Conservation (phyloP, 37 sponge, comb jelly and placozoan species). For the Agelas oroides region DNA sequence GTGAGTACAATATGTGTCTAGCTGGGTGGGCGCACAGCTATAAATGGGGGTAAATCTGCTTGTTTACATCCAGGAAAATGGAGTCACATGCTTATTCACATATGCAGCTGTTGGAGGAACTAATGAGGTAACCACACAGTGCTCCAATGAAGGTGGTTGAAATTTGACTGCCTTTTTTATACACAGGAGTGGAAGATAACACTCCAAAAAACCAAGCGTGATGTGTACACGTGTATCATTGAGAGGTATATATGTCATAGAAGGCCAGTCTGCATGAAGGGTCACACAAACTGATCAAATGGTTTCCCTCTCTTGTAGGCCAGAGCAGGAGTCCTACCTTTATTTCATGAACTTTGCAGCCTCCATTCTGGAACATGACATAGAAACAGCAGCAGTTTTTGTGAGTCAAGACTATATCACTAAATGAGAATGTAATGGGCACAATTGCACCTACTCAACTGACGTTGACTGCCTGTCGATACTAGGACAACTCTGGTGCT, state of each 20-base stretch:
- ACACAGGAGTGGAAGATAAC: constrained; percentile 56
- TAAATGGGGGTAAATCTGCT: not conserved
- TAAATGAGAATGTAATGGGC: not conserved
- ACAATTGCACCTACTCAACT: too few relatives aligned
- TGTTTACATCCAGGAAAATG: constrained; percentile 36
- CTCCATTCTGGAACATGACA: constrained; percentile 48
- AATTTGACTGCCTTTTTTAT: not conserved
- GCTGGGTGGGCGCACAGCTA: too few relatives aligned
- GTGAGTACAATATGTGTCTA: constrained; percentile 22
- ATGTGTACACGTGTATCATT: constrained; percentile 42
- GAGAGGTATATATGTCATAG: constrained; percentile 46
- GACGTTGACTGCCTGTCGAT: too few relatives aligned
- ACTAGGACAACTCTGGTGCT: constrained; percentile 65
- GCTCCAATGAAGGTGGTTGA: not conserved
- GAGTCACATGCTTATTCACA: constrained; percentile 73
- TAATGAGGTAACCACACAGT: constrained; percentile 53
- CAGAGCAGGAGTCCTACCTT: constrained; percentile 74
- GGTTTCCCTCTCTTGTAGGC: constrained; percentile 23
- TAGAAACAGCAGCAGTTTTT: constrained; percentile 71
- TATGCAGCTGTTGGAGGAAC: constrained; percentile 83
- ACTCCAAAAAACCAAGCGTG: constrained; percentile 14
- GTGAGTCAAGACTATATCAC: constrained; percentile 67
- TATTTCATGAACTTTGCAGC: constrained; percentile 77
- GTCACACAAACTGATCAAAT: too few relatives aligned
- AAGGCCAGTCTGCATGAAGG: too few relatives aligned